Evolutionary conservation across 2,113 vertebrate genomes (phyloP), one percentile per base, ranked within the genome.

Genomic region (Sclerurus mexicanus): DNA sequence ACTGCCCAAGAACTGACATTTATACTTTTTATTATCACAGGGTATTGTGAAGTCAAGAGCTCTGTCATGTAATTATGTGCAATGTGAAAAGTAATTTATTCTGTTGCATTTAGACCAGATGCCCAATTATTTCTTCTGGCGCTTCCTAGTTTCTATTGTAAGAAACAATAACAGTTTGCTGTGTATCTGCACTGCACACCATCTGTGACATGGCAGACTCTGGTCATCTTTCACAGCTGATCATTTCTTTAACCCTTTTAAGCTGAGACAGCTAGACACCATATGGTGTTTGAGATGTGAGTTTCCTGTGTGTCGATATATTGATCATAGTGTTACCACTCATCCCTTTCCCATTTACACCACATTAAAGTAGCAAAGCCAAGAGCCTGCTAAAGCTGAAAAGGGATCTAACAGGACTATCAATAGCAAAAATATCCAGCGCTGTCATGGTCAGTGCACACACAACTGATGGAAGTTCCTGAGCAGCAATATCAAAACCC

Each of bases 11-110:
- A 85, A 81, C 16, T 87, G 76, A 60, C 17, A 58, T 78, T 85
- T 66, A 50, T 75, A 62, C 42, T 82, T 90, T 21, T 52, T 52
- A 42, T 91, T 85, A 31, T 87, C 82, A 53, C 15, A 63, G 52
- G 20, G 42, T 81, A 85, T 74, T 71, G 74, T 82, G 74, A 92
- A 95, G 50, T 95, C 62, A 82, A 67, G 90, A 82, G 56, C 71
- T 93, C 47, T 31, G 37, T 85, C 75, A 15, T 82, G 85, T 50
- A 93, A 96, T 94, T 96, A 93, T 55, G 74, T 42, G 31, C 78
- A 40, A 55, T 67, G 74, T 78, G 74, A 78, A 78, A 85, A 92
- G 74, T 37, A 87, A 93, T 91, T 89, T 87, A 74, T 94, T 91
- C 74, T n/a, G 39, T 63, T 75, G 33, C 52, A 58, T 85, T 91